These are phyloP conservation scores for Eugnorisma glareosa DNA, from an alignment of 2,888 invertebrate genomes.

Conservation along the genomic window DNA sequence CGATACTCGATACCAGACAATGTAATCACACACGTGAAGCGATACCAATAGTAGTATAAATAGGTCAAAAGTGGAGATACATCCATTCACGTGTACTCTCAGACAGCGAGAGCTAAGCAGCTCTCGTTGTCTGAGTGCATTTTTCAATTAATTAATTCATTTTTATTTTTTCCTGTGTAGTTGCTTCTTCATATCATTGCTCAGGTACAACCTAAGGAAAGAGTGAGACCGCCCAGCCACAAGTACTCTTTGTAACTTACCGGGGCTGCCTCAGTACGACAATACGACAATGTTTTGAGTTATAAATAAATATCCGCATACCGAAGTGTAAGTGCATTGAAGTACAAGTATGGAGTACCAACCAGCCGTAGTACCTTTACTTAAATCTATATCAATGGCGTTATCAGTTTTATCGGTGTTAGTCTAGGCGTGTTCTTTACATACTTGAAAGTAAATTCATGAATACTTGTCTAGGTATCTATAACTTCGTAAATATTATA, in stretches of 20 bases:
- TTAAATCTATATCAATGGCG: neutral
- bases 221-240: no score
- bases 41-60: neutral
- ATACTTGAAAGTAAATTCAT: neutral
- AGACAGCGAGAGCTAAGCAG: no score
- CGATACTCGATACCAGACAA: conserved; percentile 16
- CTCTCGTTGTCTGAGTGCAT: no score
- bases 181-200: no score
- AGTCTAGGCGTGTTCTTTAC: conserved; percentile 9
- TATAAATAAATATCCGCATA: no score
- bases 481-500: neutral
- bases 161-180: no score
- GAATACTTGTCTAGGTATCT: neutral
- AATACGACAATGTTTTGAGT: no score
- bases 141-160: no score
- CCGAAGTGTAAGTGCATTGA: neutral
- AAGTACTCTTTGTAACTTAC: no score
- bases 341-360: neutral
- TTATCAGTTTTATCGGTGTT: conserved; percentile 8
- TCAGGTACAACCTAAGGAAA: no score
- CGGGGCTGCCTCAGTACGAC: no score
- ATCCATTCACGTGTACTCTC: no score
- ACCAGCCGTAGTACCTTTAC: neutral
- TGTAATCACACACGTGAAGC: conserved; percentile 6
- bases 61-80: conserved; percentile 12